Evolutionary conservation across 2,113 vertebrate genomes (phyloP), one percentile per base, ranked within the genome.

Genomic region (Ramphastos sulfuratus): DNA sequence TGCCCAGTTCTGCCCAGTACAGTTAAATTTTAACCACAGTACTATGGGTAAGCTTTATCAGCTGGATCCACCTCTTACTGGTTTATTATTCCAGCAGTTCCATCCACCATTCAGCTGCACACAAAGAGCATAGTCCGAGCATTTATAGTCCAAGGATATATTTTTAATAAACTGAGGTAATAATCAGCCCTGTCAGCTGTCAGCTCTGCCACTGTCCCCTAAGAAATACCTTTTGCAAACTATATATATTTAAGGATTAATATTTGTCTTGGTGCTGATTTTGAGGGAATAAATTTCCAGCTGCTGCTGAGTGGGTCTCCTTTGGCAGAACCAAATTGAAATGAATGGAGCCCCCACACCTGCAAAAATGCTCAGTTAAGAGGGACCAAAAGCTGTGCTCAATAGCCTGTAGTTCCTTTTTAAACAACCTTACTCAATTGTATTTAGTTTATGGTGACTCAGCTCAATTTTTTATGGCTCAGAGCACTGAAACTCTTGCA

Each of bases 11-110:
- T 63, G 30, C 16, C 44, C 44, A 6, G 48, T 2, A 2, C 30
- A 39, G 81, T 93, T 94, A 94, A 81, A 88, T 4, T 67, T 96
- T 94, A 96, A 90, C 91, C 61, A 8, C 1, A 64, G 33, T 10
- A 42, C 18, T 4, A 6, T 0, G 10, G 25, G 20, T 30, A 15
- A 60, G 31, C 33, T 19, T 55, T 54, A 20, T 48, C 5, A 12
- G 35, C 33, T 67, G 42, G 42, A 71, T 54, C 33, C 82, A 55
- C 28, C 37, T 7, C 69, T 14, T 14, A 11, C 5, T 2, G 6
- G n/a, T 8, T 55, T 35, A 89, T 63, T 24, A 50, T 54, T 48
- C 50, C 27, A 10, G 4, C 4, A 37, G 3, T 52, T 83, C 42
- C 16, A 0, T 10, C 31, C 4, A 0, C 30, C 2, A 3, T 31